Evolutionary conservation across 2,888 invertebrate genomes (phyloP).

Genomic region (Octodonta nipae): DNA sequence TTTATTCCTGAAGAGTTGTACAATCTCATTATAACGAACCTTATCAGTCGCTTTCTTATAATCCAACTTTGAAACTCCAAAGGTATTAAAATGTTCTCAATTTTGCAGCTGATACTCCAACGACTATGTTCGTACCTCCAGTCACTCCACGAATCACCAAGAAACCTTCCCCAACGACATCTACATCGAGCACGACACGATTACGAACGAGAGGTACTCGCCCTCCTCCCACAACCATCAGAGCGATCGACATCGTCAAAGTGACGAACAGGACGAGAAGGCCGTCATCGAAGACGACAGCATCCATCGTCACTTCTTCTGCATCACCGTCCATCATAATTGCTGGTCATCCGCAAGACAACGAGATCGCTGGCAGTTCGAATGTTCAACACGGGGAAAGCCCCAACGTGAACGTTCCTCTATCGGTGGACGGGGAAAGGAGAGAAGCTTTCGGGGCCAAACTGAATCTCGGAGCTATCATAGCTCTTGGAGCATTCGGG

Average conservation of each 20-base stretch:
- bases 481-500: slow-evolving; percentile 81
- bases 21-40: too few relatives aligned
- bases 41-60: too few relatives aligned
- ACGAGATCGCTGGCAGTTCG: slow-evolving; percentile 49
- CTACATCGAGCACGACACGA: slow-evolving; percentile 22
- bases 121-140: too few relatives aligned
- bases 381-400: slow-evolving; percentile 48
- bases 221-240: slow-evolving; percentile 33
- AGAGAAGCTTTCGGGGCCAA: slow-evolving; percentile 50
- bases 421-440: slow-evolving; percentile 49
- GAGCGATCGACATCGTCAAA: slow-evolving; percentile 30
- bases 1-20: too few relatives aligned
- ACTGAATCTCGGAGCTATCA: slow-evolving; percentile 73
- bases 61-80: too few relatives aligned
- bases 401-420: slow-evolving; percentile 53
- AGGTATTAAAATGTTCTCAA: too few relatives aligned
- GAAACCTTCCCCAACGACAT: slow-evolving; percentile 8
- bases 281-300: slow-evolving; percentile 17
- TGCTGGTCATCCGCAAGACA: slow-evolving; percentile 61
- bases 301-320: slow-evolving; percentile 14
- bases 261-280: slow-evolving; percentile 25
- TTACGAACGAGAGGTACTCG: slow-evolving; percentile 29
- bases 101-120: too few relatives aligned
- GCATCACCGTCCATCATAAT: slow-evolving; percentile 31
- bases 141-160: slow-evolving; percentile 8